phyloP scores from a whole-genome alignment of 1,140 invertebrate species.

The Nixonia krombeini region DNA sequence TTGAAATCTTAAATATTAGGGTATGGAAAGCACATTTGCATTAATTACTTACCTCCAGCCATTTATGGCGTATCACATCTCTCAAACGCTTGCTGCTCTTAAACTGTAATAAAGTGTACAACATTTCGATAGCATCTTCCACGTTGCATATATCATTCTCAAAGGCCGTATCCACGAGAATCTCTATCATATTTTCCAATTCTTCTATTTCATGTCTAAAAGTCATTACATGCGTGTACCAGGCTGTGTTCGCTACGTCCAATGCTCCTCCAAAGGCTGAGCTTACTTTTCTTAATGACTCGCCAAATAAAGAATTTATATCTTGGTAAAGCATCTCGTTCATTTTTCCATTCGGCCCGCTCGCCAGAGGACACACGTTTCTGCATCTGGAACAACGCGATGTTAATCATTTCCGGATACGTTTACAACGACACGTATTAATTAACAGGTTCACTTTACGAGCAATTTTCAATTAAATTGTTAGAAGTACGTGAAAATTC shows the following conservation, averaged over 20 bases:
- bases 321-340: conserved; percentile 80
- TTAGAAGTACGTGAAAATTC: no score
- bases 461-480: no score
- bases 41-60: conserved; percentile 66
- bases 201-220: conserved; percentile 76
- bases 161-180: conserved; percentile 79
- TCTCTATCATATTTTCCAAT: conserved; percentile 78
- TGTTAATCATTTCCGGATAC: no score
- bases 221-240: conserved; percentile 81
- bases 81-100: conserved; percentile 76
- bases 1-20: no score
- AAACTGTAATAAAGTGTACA: conserved; percentile 80
- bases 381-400: conserved; percentile 6
- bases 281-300: conserved; percentile 74
- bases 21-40: no score
- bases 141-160: conserved; percentile 77
- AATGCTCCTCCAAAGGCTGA: conserved; percentile 76
- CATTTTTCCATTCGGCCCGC: conserved; percentile 79
- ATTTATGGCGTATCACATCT: conserved; percentile 77
- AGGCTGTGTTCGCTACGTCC: conserved; percentile 79
- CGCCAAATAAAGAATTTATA: conserved; percentile 64
- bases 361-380: conserved; percentile 22
- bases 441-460: no score
- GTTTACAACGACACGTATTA: no score
- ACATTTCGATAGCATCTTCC: conserved; percentile 79